phyloP scores from a whole-genome alignment of 37 sponge, comb jelly and placozoan genomes.

The Cliona cf. orientalis region DNA sequence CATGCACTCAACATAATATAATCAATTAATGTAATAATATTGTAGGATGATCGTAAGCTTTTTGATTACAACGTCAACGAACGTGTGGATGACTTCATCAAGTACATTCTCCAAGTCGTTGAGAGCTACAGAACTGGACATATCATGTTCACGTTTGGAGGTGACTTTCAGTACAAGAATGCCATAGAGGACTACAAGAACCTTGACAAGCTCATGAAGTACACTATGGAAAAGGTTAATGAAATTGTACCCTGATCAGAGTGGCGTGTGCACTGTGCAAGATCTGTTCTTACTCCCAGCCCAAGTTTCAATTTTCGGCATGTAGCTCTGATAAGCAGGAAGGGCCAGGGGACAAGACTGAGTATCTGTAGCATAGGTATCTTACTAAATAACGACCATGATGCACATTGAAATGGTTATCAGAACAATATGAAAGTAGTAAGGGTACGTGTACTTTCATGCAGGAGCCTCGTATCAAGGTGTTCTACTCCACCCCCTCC shows the following conservation, averaged over 20 bases:
- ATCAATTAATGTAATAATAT: no score
- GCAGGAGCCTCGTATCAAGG: slow-evolving; percentile 42
- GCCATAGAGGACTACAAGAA: slow-evolving; percentile 84
- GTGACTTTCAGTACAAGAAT: slow-evolving; percentile 90
- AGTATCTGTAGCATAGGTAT: no score
- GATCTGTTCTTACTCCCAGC: no score
- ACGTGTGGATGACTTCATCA: slow-evolving; percentile 56
- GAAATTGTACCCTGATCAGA: no score
- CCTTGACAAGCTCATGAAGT: slow-evolving; percentile 92
- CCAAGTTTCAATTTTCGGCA: no score
- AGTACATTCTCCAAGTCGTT: slow-evolving; percentile 36
- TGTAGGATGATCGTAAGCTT: slow-evolving; percentile 77
- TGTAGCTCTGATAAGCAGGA: no score
- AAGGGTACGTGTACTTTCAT: background rate
- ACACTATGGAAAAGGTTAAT: slow-evolving; percentile 67
- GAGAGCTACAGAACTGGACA: slow-evolving; percentile 70
- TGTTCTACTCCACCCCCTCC: slow-evolving; percentile 96
- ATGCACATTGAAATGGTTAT: no score
- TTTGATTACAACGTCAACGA: slow-evolving; percentile 80
- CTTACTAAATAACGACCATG: no score
- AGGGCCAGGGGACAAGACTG: no score
- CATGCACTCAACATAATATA: no score
- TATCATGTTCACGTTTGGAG: slow-evolving; percentile 97
- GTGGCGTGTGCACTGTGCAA: no score
- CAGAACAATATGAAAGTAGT: no score